Conservation (phyloP, 2,888 invertebrate species). For the Lamellibrachia satsuma region DNA sequence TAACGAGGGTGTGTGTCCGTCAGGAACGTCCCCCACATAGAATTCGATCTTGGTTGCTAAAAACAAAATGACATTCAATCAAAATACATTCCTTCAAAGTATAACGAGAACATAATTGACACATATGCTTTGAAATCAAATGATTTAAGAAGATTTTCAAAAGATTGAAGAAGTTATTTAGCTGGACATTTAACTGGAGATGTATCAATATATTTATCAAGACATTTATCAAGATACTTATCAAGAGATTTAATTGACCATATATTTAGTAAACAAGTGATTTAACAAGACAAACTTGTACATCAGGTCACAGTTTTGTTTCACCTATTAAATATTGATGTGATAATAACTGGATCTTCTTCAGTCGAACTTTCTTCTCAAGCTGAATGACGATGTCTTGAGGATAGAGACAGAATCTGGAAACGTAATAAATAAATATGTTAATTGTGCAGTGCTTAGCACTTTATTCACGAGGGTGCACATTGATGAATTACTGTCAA, state of each 20-base stretch:
- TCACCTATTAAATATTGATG: conserved; percentile 93
- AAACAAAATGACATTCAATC: neutral
- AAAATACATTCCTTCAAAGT: neutral
- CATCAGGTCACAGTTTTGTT: conserved; percentile 47
- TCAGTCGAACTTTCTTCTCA: conserved; percentile 77
- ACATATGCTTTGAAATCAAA: neutral
- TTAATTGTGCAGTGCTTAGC: neutral
- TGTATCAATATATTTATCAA: too few relatives aligned
- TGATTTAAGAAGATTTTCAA: too few relatives aligned
- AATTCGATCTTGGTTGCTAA: conserved; percentile 79
- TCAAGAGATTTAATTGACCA: too few relatives aligned
- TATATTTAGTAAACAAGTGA: neutral
- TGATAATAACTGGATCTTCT: conserved; percentile 89
- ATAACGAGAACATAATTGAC: conserved; percentile 13
- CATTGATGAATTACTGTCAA: too few relatives aligned
- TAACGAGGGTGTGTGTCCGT: conserved; percentile 53
- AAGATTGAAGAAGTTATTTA: too few relatives aligned
- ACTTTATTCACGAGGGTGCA: neutral
- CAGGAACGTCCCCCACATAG: conserved; percentile 72
- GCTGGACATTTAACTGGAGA: too few relatives aligned
- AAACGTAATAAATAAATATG: conserved; percentile 36
- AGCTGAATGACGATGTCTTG: conserved; percentile 89
- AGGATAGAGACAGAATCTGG: conserved; percentile 76
- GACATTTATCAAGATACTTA: too few relatives aligned
- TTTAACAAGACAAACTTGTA: conserved; percentile 28